Base-by-base conservation (phyloP, 2,888 invertebrate genomes). In the Limnephilus rhombicus region DNA sequence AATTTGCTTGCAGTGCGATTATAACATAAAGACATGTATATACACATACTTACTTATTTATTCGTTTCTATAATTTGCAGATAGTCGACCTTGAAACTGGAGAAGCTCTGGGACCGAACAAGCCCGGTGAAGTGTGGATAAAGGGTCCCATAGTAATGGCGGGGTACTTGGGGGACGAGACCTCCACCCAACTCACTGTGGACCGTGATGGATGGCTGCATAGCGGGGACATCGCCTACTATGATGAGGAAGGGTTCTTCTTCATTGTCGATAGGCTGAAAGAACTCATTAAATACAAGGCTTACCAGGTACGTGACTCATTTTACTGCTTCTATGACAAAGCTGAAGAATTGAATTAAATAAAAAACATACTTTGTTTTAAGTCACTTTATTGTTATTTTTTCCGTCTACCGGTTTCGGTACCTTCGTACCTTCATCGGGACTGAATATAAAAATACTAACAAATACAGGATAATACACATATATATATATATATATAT, bases 241-340 rank as follows among this genome's bases (percentile, higher is more conserved):
- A 97, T 94, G 98, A 98, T 94, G 95, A 97, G 0, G 97, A 98
- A 29, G 97, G 97, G 0, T 97, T 96, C 95, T 98, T 98, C 95
- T 98, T 97, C 94, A 97, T 99, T 93, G 98, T 98, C 2, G 99
- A 98, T 95, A 96, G 99, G 93, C 95, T 98, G 31, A 99, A 99
- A 95, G 98, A 99, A 94, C 97, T 99, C 49, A 99, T 99, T 94
- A 99, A 99, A 95, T 98, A 98, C 94, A 98, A 99, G 95, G 98
- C 98, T 82, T 98, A 97, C 94, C 97, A 98, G 97, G 98, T 98
- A 93, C 9, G 24, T 68, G 24, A n/a, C 68, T n/a, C 68, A 24
- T 68, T 24, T 68, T 68, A 11, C 45, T 45, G 12, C 12, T 45
- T 45, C 45, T 45, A 45, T 12, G 45, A 45, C 45, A 45, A 45